phyloP scores from a whole-genome alignment of 2,113 vertebrate species.

The Anolis sagrei region DNA sequence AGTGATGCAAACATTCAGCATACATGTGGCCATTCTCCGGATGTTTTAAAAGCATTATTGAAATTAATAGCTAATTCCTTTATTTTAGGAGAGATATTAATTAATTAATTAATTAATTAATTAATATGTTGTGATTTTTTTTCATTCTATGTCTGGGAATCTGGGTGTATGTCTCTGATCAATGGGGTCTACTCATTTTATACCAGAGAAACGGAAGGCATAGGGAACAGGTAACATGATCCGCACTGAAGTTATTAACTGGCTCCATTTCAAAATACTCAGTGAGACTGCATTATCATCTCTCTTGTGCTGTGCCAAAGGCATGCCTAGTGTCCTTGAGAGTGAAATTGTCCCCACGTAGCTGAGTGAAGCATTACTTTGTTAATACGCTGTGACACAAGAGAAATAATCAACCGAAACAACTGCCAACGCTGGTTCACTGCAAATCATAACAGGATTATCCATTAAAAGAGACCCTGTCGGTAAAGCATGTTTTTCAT shows the following conservation, averaged over 20 bases:
- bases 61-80: background rate
- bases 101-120: too few species aligned
- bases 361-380: conserved; percentile 58
- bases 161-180: background rate
- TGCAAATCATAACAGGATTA: conserved; percentile 62
- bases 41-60: background rate
- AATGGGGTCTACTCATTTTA: conserved; percentile 41
- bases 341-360: conserved; percentile 39
- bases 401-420: conserved; percentile 57
- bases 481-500: conserved; percentile 19
- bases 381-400: conserved; percentile 47
- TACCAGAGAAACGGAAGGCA: conserved; percentile 12
- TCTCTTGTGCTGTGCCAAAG: conserved; percentile 47
- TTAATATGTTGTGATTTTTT: background rate
- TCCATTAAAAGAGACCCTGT: conserved; percentile 42
- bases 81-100: too few species aligned
- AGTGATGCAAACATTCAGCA: background rate
- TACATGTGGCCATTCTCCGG: background rate
- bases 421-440: conserved; percentile 54
- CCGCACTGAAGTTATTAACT: conserved; percentile 56
- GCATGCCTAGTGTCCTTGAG: conserved; percentile 59
- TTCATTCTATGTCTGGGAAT: background rate
- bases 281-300: conserved; percentile 58
- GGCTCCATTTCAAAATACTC: conserved; percentile 54
- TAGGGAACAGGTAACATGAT: conserved; percentile 36